Conservation (phyloP, 2,113 vertebrate genomes). For the Pantherophis guttatus region DNA sequence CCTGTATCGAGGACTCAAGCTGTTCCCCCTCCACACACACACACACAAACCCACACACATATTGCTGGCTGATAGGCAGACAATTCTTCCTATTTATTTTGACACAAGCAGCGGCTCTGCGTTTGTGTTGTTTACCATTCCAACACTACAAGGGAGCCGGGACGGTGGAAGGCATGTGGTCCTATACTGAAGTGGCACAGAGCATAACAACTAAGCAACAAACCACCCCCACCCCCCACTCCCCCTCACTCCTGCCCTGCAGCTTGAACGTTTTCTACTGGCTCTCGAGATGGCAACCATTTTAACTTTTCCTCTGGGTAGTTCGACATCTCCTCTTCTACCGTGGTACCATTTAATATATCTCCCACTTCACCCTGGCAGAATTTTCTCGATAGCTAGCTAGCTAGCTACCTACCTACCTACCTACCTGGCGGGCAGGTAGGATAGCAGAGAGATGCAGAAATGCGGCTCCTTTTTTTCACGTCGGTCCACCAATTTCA, state of each 20-base stretch:
- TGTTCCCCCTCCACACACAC: rapidly evolving
- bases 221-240: no score
- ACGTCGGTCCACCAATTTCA: not conserved
- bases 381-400: not conserved
- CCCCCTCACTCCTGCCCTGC: no score
- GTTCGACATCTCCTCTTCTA: conserved; percentile 35
- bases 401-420: not conserved
- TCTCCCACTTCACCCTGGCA: not conserved
- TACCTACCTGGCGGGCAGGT: not conserved
- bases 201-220: not conserved
- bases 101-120: not conserved
- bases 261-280: conserved; percentile 12
- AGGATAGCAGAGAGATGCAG: not conserved
- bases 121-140: not conserved
- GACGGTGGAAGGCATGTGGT: not conserved
- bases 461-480: not conserved
- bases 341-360: conserved; percentile 1
- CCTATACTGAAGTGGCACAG: not conserved
- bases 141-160: rapidly evolving
- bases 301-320: conserved; percentile 13
- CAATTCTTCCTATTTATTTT: conserved; percentile 19
- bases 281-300: conserved; percentile 9
- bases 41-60: rapidly evolving
- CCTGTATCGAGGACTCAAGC: not conserved
- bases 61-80: rapidly evolving